Evolutionary conservation across 1,140 invertebrate species (phyloP).

Genomic region (Tyrophagus putrescentiae): DNA sequence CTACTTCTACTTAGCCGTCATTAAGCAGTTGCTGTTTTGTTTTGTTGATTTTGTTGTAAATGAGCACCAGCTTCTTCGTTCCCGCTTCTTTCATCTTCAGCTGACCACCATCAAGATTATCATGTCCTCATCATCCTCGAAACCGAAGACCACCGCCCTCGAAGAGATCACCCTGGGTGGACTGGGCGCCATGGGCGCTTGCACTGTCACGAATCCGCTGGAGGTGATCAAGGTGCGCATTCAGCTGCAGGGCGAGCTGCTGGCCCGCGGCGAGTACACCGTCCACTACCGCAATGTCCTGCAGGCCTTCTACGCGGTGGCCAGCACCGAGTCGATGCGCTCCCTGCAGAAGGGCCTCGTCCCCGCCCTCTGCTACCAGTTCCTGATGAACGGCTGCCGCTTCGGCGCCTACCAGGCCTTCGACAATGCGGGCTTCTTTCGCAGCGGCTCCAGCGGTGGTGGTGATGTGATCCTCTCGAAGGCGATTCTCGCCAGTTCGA

Average conservation of each 20-base stretch:
- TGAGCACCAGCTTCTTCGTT: too few relatives aligned
- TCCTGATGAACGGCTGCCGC: constrained; percentile 51
- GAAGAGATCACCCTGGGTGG: constrained; percentile 34
- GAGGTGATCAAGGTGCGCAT: constrained; percentile 81
- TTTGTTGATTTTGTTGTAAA: too few relatives aligned
- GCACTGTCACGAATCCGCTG: constrained; percentile 52
- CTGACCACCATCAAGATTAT: too few relatives aligned
- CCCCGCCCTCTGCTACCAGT: constrained; percentile 57
- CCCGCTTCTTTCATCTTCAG: too few relatives aligned
- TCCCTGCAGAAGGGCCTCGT: constrained; percentile 75
- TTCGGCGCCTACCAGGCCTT: constrained; percentile 41
- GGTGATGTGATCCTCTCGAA: background rate
- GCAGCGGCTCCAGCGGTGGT: background rate
- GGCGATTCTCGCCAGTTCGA: constrained; percentile 29
- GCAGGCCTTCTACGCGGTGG: constrained; percentile 49
- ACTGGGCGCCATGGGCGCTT: constrained; percentile 45
- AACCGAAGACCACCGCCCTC: too few relatives aligned
- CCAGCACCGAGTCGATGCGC: constrained; percentile 46
- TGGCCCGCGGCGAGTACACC: constrained; percentile 34
- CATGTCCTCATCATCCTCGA: too few relatives aligned
- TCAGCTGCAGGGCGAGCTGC: constrained; percentile 60
- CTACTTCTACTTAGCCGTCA: too few relatives aligned
- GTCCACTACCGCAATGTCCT: constrained; percentile 42
- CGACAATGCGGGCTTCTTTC: constrained; percentile 35
- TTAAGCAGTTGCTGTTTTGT: too few relatives aligned